Evolutionary conservation across 2,797 vertebrate species (phyloP), one percentile per base, ranked within the genome.

Genomic region (Onychomys arenicola): DNA sequence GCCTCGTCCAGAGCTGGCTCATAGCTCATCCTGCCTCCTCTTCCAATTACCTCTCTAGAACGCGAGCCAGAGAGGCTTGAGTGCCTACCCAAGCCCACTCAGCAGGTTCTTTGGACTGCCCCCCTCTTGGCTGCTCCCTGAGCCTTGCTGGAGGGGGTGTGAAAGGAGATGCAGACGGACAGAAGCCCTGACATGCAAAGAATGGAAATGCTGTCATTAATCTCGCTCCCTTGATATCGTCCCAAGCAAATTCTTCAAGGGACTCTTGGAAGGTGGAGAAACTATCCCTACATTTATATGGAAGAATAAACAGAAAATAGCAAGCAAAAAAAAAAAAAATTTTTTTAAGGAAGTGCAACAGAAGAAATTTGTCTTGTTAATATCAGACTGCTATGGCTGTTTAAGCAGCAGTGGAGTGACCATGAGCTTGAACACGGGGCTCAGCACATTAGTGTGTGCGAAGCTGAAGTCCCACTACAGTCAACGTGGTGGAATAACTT

Each of bases 1-100:
- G 16, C 52, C 88, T 96, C 89, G 46, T 85, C 83, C 95, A 94
- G 89, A 90, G 92, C 89, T 97, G 93, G 92, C 96, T 95, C 86
- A 43, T 73, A 92, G 52, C 37, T 87, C 89, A 90, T 65, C 71
- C 91, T 93, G 65, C 73, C 65, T 96, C 90, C 65, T 86, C 61
- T 96, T 95, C 95, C 91, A 91, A 90, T 84, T 89, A 91, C 37
- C 89, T 96, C 73, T 57, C 83, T 17, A 82, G 65, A 43, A 40
- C 17, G 29, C 0, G 0, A 94, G 97, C 93, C 92, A 95, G 82
- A 12, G 12, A 12, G 25, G 59, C 80, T 67, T 71, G 82, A 90
- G 46, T 8, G 95, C 85, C 94, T 97, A 83, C 92, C 81, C 63
- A 61, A 96, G 93, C 82, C 73, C 88, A 81, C 93, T 96, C 92